phyloP scores from a whole-genome alignment of 35 echinoderm and acorn worm species.

The Patiria miniata region DNA sequence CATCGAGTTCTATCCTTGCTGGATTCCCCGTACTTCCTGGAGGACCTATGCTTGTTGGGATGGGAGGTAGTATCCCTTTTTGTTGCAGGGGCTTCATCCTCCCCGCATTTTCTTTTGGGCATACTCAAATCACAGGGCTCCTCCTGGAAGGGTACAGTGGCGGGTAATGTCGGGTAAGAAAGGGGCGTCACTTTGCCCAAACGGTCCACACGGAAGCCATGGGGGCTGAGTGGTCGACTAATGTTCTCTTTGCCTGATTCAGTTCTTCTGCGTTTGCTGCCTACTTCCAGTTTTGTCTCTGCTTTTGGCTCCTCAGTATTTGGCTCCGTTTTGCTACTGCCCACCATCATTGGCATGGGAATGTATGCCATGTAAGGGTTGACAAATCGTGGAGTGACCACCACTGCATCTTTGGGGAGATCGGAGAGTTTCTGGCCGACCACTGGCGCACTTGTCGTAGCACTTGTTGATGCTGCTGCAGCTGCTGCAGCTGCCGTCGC shows the following conservation, averaged over 20 bases:
- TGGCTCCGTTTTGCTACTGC: background rate
- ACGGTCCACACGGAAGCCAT: conserved; percentile 20
- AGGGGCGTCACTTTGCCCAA: background rate
- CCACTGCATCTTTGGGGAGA: conserved; percentile 35
- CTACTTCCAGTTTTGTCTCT: background rate
- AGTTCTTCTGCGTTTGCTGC: conserved; percentile 7
- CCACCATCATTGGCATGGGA: conserved; percentile 36
- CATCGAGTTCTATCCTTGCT: conserved; percentile 8
- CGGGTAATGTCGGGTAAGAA: background rate
- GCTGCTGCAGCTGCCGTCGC: background rate
- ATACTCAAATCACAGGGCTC: conserved; percentile 97
- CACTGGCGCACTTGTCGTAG: background rate
- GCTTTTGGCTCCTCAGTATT: background rate
- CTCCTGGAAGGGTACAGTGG: conserved; percentile 65
- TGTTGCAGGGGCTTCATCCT: background rate
- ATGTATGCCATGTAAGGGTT: conserved; percentile 37
- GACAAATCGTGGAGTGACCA: conserved; percentile 38
- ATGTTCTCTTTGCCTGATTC: conserved; percentile 48
- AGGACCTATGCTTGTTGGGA: conserved; percentile 19
- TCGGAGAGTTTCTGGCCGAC: conserved; percentile 3
- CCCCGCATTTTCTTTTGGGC: conserved; percentile 72
- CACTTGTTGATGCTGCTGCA: background rate
- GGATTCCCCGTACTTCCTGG: background rate
- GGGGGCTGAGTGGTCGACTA: background rate
- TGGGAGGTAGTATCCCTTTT: background rate